These are phyloP conservation scores for Dyspetes luteomarginatus DNA, from an alignment of 2,888 invertebrate genomes.

Conservation along the genomic window DNA sequence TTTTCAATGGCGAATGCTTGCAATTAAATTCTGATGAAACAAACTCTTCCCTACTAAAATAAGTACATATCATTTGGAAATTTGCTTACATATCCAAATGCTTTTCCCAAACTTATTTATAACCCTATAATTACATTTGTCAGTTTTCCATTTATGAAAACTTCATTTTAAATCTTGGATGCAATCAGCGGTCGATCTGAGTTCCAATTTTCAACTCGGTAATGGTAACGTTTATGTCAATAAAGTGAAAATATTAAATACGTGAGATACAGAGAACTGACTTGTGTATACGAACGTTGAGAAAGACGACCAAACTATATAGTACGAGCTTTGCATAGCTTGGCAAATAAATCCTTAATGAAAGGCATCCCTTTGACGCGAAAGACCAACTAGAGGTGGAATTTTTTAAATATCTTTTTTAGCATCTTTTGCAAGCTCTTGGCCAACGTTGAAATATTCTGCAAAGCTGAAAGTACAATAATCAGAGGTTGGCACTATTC, in stretches of 20 bases:
- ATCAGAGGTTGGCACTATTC: too few relatives aligned
- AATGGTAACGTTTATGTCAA: background rate
- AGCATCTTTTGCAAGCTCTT: too few relatives aligned
- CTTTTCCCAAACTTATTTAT: background rate
- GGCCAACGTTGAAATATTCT: too few relatives aligned
- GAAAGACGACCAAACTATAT: background rate
- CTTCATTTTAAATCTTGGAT: background rate
- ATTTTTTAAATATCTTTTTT: background rate
- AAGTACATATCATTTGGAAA: background rate
- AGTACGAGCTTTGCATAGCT: background rate
- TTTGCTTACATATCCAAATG: background rate
- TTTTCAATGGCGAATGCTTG: too few relatives aligned
- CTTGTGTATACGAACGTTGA: background rate
- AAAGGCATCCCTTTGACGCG: conserved; percentile 13
- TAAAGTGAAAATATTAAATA: background rate
- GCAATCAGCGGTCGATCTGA: background rate
- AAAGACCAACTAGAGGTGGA: background rate
- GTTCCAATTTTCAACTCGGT: conserved; percentile 1
- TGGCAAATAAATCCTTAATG: conserved; percentile 6
- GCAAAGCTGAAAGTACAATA: too few relatives aligned
- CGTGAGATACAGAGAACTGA: background rate
- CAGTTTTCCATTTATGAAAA: background rate
- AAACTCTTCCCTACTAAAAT: background rate
- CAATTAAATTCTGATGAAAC: background rate
- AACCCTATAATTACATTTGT: background rate